Base-by-base conservation (phyloP, 2,797 vertebrate genomes). In the Cynodonichthys magdalenae region DNA sequence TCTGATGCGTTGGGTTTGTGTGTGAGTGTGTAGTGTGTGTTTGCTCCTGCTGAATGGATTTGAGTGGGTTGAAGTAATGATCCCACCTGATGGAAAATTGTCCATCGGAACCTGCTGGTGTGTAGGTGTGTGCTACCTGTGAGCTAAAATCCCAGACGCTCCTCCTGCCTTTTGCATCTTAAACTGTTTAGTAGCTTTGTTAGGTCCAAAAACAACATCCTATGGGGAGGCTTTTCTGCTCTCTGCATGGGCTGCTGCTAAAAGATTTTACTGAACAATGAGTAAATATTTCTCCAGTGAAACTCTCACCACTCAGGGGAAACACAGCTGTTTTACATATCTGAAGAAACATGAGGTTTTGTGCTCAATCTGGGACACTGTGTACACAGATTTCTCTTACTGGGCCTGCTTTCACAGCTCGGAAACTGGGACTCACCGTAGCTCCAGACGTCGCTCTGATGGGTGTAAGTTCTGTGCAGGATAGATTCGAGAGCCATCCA, bases 401-500 rank as follows among this genome's bases (percentile, higher is more conserved):
- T 12, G 15, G 31, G 44, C 18, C 53, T 36, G 36, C 3, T 47
- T 60, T 66, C 19, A 29, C 11, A 27, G 34, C 39, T 31, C 0
- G 29, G 39, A 41, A 53, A 15, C 52, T 42, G 47, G 51, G 62
- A 87, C 95, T 93, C 85, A 98, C 98, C 98, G 0, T 98, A 99
- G 84, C 98, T 99, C 98, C 98, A 99, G 20, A 99, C 96, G 6
- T 99, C 98, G 58, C 97, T 99, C 83, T 99, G 98, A 83, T 99
- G 97, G 53, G 97, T 99, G 67, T 98, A 99, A 15, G 95, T 97
- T 64, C 97, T 90, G 79, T 98, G 96, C 74, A 97, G 91, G 89
- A 99, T 99, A 0, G 97, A 99, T 78, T 99, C 98, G 56, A 99
- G 92, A 1, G 97, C 96, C 97, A 99, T 99, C 98, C 98, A 99